Percentiles rank a stretch among this genome's conserved stretches.
These are phyloP conservation scores for Malthinus seriepunctatus DNA, from an alignment of 2,888 invertebrate species.

Conservation along the genomic window DNA sequence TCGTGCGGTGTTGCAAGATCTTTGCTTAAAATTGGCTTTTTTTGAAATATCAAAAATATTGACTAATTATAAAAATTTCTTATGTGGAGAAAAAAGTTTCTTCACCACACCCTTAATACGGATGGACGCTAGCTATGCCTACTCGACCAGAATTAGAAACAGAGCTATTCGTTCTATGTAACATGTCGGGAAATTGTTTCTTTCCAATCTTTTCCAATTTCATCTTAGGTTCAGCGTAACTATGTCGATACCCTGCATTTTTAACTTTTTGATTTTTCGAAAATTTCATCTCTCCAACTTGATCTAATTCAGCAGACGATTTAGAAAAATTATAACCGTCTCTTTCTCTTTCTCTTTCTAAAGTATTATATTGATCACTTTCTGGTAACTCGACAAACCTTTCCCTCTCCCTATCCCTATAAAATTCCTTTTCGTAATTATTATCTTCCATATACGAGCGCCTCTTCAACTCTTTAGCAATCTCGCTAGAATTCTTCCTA, in stretches of 20 bases:
- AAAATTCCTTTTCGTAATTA: constrained; percentile 38
- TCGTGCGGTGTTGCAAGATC: too few species aligned
- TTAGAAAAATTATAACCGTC: constrained; percentile 53
- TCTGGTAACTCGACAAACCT: constrained; percentile 59
- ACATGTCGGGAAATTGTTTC: constrained; percentile 48
- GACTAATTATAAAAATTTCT: too few species aligned
- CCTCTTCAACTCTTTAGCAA: constrained; percentile 56
- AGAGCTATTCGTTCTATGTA: constrained; percentile 53
- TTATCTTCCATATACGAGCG: constrained; percentile 53
- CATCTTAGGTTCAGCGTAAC: constrained; percentile 69
- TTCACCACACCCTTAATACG: constrained; percentile 42
- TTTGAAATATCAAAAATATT: too few species aligned
- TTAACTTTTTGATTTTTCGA: constrained; percentile 45
- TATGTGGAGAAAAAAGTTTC: too few species aligned
- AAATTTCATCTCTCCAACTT: constrained; percentile 40
- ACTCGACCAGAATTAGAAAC: constrained; percentile 52
- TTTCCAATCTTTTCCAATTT: constrained; percentile 50
- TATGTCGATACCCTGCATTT: constrained; percentile 59
- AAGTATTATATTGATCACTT: constrained; percentile 55
- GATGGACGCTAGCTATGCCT: constrained; percentile 54
- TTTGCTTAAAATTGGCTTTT: too few species aligned
- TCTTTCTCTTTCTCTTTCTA: constrained; percentile 47
- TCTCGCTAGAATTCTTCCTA: constrained; percentile 53
- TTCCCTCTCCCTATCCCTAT: constrained; percentile 32
- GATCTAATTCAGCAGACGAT: constrained; percentile 46